Evolutionary conservation across 2,113 vertebrate species (phyloP), one percentile per base, ranked within the genome.

Genomic region (Otocyon megalotis): DNA sequence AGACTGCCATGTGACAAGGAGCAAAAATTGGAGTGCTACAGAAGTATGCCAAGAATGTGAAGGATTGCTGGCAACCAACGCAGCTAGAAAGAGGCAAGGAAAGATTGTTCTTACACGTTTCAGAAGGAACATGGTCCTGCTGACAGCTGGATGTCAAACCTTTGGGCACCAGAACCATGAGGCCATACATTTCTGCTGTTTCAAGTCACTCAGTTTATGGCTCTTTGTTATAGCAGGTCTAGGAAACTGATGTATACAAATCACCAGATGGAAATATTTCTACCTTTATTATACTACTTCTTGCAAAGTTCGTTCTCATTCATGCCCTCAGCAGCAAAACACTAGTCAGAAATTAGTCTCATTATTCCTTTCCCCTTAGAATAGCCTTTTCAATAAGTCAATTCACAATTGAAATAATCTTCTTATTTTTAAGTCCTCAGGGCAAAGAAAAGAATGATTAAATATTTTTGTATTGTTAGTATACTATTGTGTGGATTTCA

Each of bases 351-450:
- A 88, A 72, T 91, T 6, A 65, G 7, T 37, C 17, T 89, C 3
- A 8, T 3, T n/a, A 7, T 63, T 19, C 37, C 32, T 82, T 94
- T 67, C 77, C 13, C 56, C 26, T 77, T 62, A 74, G 24, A 86
- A 72, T 35, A 95, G 79, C 1, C 15, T 91, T 92, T 89, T 77
- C 43, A 97, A 58, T 77, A 93, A 89, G 3, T 71, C 83, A 48
- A 83, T 83, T 93, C 82, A 85, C 32, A 87, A 48, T 84, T 97
- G 62, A 92, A 94, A 96, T 97, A 93, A 96, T 96, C 86, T 95
- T 96, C 63, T 97, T 95, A 96, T 84, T 88, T 97, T 93, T 72
- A 93, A 82, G 43, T 86, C 85, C 60, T 91, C 54, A 3, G 89
- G 62, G 88, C 30, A 74, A 89, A 94, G 56, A 83, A 67, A 80